phyloP scores from a whole-genome alignment of 1,140 invertebrate genomes.

The Archegozetes longisetosus region DNA sequence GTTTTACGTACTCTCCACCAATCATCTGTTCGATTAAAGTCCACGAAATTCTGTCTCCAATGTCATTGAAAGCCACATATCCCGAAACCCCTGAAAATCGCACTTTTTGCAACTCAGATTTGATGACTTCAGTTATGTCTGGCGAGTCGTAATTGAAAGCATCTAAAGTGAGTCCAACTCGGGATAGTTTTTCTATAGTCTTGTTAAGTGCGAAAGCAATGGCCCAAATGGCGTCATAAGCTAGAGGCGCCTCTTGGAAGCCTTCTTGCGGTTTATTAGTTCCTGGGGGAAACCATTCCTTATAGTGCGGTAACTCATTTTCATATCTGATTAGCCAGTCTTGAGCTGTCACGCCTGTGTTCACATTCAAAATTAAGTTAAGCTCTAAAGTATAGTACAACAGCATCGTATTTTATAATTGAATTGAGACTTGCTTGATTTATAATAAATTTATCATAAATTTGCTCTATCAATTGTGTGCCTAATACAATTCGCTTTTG shows the following conservation, averaged over 20 bases:
- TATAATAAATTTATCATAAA: no score
- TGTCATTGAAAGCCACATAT: slow-evolving; percentile 73
- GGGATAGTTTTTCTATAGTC: slow-evolving; percentile 67
- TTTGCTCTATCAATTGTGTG: no score
- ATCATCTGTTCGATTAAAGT: slow-evolving; percentile 95
- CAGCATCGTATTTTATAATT: no score
- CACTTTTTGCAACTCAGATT: slow-evolving; percentile 76
- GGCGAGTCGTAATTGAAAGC: slow-evolving; percentile 96
- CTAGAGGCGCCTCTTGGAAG: slow-evolving; percentile 88
- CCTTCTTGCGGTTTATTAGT: slow-evolving; percentile 35
- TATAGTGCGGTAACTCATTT: slow-evolving; percentile 42
- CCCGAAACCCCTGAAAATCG: slow-evolving; percentile 94
- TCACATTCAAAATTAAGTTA: slow-evolving; percentile 13
- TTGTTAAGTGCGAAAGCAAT: slow-evolving; percentile 92
- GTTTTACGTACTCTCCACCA: slow-evolving; percentile 78
- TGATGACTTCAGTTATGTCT: slow-evolving; percentile 84
- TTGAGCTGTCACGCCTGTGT: slow-evolving; percentile 34
- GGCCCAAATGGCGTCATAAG: slow-evolving; percentile 98
- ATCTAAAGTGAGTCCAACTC: slow-evolving; percentile 62
- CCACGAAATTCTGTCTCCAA: slow-evolving; percentile 94
- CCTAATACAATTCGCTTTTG: no score
- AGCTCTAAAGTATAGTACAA: no score
- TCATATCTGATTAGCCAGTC: slow-evolving; percentile 44
- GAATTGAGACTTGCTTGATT: no score
- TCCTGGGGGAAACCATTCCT: slow-evolving; percentile 15